A percentile compares a stretch with the other conserved stretches of the same genome.
Conservation (phyloP, 2,888 invertebrate species). For the Trichopoda pennipes region DNA sequence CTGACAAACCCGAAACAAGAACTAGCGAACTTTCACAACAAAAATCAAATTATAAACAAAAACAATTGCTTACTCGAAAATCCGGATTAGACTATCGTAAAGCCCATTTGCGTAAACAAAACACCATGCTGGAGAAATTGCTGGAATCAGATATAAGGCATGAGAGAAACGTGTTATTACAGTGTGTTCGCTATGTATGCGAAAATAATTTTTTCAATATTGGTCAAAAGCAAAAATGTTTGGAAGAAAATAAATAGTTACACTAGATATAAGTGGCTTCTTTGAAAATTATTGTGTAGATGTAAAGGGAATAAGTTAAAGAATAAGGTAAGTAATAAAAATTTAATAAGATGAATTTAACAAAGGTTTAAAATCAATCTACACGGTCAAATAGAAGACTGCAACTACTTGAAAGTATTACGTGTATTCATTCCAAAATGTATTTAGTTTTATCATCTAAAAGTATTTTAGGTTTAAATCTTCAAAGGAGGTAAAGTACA, state of each 20-base stretch:
- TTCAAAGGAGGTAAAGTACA: no score
- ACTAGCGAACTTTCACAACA: neutral
- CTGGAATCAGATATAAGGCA: constrained; percentile 89
- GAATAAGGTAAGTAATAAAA: no score
- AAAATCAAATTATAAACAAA: neutral
- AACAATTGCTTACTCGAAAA: constrained; percentile 21
- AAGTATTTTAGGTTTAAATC: no score
- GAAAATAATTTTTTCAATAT: constrained; percentile 88
- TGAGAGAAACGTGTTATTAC: constrained; percentile 92
- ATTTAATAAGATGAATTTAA: no score
- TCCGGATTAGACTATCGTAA: constrained; percentile 76
- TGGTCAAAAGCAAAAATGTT: constrained; percentile 59
- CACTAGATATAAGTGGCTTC: neutral
- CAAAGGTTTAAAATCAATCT: no score
- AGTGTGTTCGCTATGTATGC: constrained; percentile 91
- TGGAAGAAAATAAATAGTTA: constrained; percentile 11
- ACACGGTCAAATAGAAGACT: no score
- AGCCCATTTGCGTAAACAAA: constrained; percentile 73
- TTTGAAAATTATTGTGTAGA: no score
- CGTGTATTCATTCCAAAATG: no score
- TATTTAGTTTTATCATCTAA: no score
- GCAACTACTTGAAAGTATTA: no score
- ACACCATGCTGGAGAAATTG: constrained; percentile 86
- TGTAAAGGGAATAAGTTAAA: no score
- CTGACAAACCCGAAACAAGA: constrained; percentile 1